Evolutionary conservation across 1,140 invertebrate species (phyloP), one percentile per base, ranked within the genome.

Genomic region (Euborellia annulipes): DNA sequence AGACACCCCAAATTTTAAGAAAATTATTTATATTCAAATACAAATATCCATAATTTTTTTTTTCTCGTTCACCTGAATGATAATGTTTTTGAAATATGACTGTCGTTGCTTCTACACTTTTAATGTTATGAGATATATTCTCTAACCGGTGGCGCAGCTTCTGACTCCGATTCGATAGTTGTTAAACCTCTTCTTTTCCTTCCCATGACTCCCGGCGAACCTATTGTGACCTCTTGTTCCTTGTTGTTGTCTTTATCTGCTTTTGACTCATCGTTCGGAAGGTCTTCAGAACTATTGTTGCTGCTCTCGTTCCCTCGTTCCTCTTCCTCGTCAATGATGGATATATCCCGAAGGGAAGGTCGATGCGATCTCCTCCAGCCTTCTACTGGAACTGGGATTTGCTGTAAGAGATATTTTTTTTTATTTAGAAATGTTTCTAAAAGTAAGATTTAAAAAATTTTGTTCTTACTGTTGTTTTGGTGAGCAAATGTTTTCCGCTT

Each of bases 331-430:
- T 83, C 78, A 57, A 83, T 82, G 54, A 87, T 84, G 37, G 81
- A 82, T 22, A 87, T 86, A 56, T 86, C 83, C 27, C 82, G 69
- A 16, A 86, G 80, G 0, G 83, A 86, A 0, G 80, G 82, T 39
- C 81, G 66, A 54, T 83, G 74, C 18, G 77, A 76, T 44, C 78
- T 72, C 3, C 75, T 67, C 81, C 82, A 84, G 27, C 76, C 76
- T 57, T 65, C 72, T 68, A 66, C 18, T 71, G 51, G 22, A 72
- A 62, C 53, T 69, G 68, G 6, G 73, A 72, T 52, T n/a, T n/a
- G n/a, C n/a, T n/a, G n/a, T n/a, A n/a, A n/a, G n/a, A n/a, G 74
- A 69, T 48, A 71, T 69, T 11, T 75, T 77, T 61, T 75, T 78
- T n/a, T 73, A 76, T 0, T 62, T 3, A 60, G 61, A 0, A 54